Conservation (phyloP, 1,140 invertebrate species). For the Medauroidea extradentata region DNA sequence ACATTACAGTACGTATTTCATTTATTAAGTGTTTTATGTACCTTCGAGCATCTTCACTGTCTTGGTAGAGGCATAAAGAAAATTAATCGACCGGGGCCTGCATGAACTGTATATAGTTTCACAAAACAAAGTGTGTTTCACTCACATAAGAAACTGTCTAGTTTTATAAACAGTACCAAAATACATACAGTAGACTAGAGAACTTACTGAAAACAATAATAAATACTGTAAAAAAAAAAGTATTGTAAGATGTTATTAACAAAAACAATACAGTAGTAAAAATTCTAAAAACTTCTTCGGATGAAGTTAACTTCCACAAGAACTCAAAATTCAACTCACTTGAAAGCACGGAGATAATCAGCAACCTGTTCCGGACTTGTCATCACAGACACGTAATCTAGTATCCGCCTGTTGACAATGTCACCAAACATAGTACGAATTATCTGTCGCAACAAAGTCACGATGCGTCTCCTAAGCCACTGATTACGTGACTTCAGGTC, state of each 20-base stretch:
- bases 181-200: too few relatives aligned
- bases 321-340: constrained; percentile 52
- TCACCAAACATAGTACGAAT: constrained; percentile 80
- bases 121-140: too few relatives aligned
- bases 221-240: too few relatives aligned
- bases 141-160: too few relatives aligned
- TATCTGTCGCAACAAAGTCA: constrained; percentile 71
- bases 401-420: constrained; percentile 82
- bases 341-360: constrained; percentile 80
- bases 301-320: neutral
- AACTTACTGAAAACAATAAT: too few relatives aligned
- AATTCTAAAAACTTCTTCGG: neutral
- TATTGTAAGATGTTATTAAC: constrained; percentile 4
- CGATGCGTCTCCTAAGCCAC: constrained; percentile 78
- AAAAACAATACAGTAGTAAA: constrained; percentile 14
- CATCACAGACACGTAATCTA: constrained; percentile 84
- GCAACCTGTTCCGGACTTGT: constrained; percentile 87
- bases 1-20: too few relatives aligned
- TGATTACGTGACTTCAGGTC: constrained; percentile 82
- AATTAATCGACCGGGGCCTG: too few relatives aligned
- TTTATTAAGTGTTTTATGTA: too few relatives aligned
- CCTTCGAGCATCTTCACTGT: too few relatives aligned
- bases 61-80: too few relatives aligned
- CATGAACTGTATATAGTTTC: too few relatives aligned
- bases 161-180: too few relatives aligned